A percentile compares a stretch with the other conserved stretches of the same genome.
phyloP scores from a whole-genome alignment of 53 echinoderm and acorn worm genomes.

The Echinometra lucunter region DNA sequence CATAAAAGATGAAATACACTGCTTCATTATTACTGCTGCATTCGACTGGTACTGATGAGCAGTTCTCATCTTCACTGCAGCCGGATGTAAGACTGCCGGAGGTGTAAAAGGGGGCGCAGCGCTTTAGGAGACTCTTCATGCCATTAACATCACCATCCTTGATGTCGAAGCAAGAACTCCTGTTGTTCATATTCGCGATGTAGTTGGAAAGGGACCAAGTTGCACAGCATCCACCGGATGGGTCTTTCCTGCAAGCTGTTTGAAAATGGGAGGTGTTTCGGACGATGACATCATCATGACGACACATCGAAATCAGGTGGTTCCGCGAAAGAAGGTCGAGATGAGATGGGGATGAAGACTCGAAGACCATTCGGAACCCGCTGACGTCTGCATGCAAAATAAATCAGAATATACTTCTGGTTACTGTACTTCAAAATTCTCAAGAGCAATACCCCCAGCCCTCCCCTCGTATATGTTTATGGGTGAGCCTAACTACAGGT shows the following conservation, averaged over 20 bases:
- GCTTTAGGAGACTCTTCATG: slow-evolving; percentile 46
- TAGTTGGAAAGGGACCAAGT: slow-evolving; percentile 78
- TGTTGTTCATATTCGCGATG: slow-evolving; percentile 71
- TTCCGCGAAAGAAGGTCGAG: neutral
- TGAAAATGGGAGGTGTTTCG: slow-evolving; percentile 45
- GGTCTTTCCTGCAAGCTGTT: neutral
- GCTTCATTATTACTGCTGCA: slow-evolving; percentile 52
- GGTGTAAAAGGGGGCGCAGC: slow-evolving; percentile 66
- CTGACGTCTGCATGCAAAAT: neutral
- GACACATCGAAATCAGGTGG: slow-evolving; percentile 34
- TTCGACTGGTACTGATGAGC: slow-evolving; percentile 30
- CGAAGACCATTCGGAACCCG: slow-evolving; percentile 56
- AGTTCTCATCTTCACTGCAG: slow-evolving; percentile 10
- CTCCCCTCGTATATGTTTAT: too few relatives aligned
- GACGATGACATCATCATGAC: slow-evolving; percentile 60
- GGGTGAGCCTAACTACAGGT: too few relatives aligned
- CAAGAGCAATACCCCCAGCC: too few relatives aligned
- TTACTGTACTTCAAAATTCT: too few relatives aligned
- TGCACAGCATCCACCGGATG: slow-evolving; percentile 49
- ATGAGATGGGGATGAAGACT: neutral
- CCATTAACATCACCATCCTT: slow-evolving; percentile 67
- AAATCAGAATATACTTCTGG: too few relatives aligned
- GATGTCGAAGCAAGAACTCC: slow-evolving; percentile 72
- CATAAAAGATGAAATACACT: slow-evolving; percentile 75
- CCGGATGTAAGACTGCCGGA: neutral